Evolutionary conservation across 2,888 invertebrate species (phyloP).

Genomic region (Agrotis segetum): DNA sequence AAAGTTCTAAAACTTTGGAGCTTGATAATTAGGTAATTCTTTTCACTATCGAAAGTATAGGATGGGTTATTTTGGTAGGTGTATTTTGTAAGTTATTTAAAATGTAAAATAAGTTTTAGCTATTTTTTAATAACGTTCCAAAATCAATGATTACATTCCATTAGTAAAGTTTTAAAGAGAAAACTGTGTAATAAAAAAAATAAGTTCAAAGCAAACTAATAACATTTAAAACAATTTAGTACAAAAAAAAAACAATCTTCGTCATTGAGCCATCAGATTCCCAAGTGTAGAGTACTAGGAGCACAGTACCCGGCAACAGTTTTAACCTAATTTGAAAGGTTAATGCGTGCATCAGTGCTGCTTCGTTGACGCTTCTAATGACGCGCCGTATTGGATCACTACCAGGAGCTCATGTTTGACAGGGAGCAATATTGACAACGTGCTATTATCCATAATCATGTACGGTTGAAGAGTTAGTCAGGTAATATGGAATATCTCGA

Average conservation of each 20-base stretch:
- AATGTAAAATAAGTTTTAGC: too few species aligned
- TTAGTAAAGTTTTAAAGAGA: too few species aligned
- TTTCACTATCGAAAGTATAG: too few species aligned
- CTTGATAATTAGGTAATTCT: too few species aligned
- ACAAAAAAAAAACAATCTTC: background rate
- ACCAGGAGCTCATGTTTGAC: conserved; percentile 8
- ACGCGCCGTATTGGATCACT: conserved; percentile 20
- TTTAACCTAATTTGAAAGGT: conserved; percentile 52
- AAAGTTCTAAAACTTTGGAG: background rate
- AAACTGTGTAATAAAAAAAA: background rate
- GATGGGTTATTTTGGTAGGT: too few species aligned
- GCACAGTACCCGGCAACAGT: conserved; percentile 23
- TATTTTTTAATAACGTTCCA: too few species aligned
- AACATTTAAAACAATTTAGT: background rate
- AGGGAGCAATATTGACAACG: background rate
- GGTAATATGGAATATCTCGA: background rate
- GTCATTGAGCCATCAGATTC: background rate
- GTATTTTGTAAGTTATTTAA: too few species aligned
- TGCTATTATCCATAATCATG: background rate
- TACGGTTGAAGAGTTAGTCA: background rate
- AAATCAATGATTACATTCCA: too few species aligned
- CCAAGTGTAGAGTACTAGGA: conserved; percentile 2
- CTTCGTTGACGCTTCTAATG: conserved; percentile 46
- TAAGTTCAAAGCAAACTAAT: background rate
- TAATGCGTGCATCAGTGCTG: conserved; percentile 53